A percentile compares a stretch with the other conserved stretches of the same genome.
Conservation (phyloP, 2,113 vertebrate genomes). For the Oncorhynchus masou region DNA sequence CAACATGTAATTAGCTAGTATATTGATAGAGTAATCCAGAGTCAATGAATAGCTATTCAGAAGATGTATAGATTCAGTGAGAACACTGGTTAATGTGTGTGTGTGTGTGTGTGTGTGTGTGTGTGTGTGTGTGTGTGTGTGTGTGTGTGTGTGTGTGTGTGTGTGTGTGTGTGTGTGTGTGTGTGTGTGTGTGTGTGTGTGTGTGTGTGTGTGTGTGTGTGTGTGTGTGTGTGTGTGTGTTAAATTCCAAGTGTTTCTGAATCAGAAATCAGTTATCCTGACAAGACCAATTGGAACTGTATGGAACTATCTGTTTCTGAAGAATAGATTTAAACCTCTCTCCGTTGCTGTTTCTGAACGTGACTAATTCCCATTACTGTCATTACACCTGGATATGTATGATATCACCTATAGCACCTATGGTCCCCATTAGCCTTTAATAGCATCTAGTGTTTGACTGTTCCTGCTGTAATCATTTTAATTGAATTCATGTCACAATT, state of each 20-base stretch:
- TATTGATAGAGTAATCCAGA: not conserved
- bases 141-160: too few species aligned
- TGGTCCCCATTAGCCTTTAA: conserved; percentile 10
- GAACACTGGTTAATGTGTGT: not conserved
- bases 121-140: not conserved
- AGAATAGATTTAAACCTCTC: conserved; percentile 36
- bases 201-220: not conserved
- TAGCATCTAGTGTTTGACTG: conserved; percentile 49
- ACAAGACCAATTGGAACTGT: conserved; percentile 27
- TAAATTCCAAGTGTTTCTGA: conserved; percentile 23
- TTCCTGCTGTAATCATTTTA: conserved; percentile 42
- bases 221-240: not conserved
- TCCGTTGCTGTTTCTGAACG: not conserved
- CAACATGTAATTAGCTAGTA: conserved; percentile 3
- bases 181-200: not conserved
- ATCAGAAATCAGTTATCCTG: conserved; percentile 49
- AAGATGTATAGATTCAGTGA: not conserved
- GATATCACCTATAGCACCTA: conserved; percentile 14
- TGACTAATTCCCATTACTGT: conserved; percentile 18
- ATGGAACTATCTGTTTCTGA: conserved; percentile 45
- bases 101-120: too few species aligned
- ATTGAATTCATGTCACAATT: conserved; percentile 47
- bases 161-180: conserved; percentile 1
- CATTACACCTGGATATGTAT: conserved; percentile 21
- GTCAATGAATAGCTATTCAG: not conserved